phyloP scores from a whole-genome alignment of 2,113 vertebrate species.

The Macrotis lagotis region DNA sequence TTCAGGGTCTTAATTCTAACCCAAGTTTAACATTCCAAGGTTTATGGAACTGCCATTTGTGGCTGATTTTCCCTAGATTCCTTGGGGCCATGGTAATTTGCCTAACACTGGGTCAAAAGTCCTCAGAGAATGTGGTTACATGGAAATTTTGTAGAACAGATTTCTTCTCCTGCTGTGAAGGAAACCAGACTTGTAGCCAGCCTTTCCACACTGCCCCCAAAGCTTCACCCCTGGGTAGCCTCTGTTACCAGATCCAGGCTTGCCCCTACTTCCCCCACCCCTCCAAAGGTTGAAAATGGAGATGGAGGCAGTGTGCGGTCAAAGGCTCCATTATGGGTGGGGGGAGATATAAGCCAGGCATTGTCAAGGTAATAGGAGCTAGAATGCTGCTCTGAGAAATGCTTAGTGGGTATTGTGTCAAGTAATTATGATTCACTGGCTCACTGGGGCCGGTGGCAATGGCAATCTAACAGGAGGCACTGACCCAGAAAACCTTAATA shows the following conservation, averaged over 20 bases:
- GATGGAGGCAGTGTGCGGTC: background rate
- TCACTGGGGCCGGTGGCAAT: background rate
- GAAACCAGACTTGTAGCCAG: background rate
- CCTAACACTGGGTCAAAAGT: constrained; percentile 65
- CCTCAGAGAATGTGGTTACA: constrained; percentile 22
- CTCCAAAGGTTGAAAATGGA: constrained; percentile 27
- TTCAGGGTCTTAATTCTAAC: constrained; percentile 5
- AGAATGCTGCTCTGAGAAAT: constrained; percentile 53
- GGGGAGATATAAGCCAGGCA: constrained; percentile 21
- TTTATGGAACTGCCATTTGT: constrained; percentile 1
- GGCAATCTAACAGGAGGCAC: background rate
- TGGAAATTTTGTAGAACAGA: constrained; percentile 58
- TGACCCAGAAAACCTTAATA: background rate
- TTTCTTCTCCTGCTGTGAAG: constrained; percentile 54
- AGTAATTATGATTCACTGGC: constrained; percentile 52
- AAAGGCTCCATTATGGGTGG: constrained; percentile 20
- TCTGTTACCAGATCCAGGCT: background rate
- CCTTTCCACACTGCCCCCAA: constrained; percentile 55
- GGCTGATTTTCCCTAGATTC: constrained; percentile 54
- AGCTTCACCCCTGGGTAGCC: constrained; percentile 36
- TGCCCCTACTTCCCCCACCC: background rate
- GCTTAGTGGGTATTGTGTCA: constrained; percentile 43
- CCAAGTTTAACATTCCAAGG: background rate
- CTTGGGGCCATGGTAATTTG: constrained; percentile 52
- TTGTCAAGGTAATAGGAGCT: constrained; percentile 18